Conservation (phyloP, 2,888 invertebrate genomes). For the Philhelius pedissequus region DNA sequence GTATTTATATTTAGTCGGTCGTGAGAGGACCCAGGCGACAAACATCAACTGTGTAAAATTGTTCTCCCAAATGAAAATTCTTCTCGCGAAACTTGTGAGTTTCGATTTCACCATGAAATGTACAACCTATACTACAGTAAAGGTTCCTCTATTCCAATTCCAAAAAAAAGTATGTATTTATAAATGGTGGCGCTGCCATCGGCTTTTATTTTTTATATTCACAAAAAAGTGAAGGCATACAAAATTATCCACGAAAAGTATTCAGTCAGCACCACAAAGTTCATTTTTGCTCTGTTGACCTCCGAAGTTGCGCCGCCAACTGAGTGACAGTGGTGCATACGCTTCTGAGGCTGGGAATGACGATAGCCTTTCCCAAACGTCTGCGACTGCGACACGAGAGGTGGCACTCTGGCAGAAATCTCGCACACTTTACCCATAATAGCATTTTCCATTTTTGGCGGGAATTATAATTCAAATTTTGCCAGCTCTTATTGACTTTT, state of each 20-base stretch:
- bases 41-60: slow-evolving; percentile 43
- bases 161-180: background rate
- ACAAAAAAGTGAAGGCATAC: slow-evolving; percentile 65
- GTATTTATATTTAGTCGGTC: slow-evolving; percentile 64
- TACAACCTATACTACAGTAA: slow-evolving; percentile 11
- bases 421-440: slow-evolving; percentile 25
- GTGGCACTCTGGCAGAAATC: background rate
- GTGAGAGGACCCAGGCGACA: slow-evolving; percentile 67
- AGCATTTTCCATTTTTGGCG: slow-evolving; percentile 62
- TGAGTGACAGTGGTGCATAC: slow-evolving; percentile 58
- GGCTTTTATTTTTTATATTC: slow-evolving; percentile 29
- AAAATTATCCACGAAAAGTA: slow-evolving; percentile 57
- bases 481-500: slow-evolving; percentile 63
- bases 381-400: background rate
- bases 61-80: slow-evolving; percentile 37
- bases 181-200: slow-evolving; percentile 7
- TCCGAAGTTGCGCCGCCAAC: slow-evolving; percentile 58
- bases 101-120: slow-evolving; percentile 33
- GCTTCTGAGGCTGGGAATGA: slow-evolving; percentile 48
- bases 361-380: background rate
- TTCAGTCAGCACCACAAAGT: slow-evolving; percentile 30
- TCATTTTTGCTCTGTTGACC: slow-evolving; percentile 65
- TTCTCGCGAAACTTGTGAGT: background rate
- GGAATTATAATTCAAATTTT: slow-evolving; percentile 64
- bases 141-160: slow-evolving; percentile 40